Base-by-base conservation (phyloP, 2,797 vertebrate genomes). In the Myotis planiceps region DNA sequence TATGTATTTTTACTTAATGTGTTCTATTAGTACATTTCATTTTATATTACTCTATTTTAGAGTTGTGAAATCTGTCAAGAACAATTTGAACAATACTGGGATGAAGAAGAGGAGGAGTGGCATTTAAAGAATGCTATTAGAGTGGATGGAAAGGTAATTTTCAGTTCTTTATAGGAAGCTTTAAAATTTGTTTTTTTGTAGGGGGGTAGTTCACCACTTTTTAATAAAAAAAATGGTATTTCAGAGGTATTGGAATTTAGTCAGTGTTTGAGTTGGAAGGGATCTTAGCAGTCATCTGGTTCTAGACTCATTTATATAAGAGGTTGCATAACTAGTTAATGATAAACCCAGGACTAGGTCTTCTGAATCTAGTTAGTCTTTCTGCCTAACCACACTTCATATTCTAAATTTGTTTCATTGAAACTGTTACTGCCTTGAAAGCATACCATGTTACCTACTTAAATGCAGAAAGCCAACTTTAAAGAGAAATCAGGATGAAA, bases 51-150 rank as follows among this genome's bases (percentile, higher is more conserved):
- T 97, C 75, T 97, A 37, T 80, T 96, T 98, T 95, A 99, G 99
- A 98, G 98, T 25, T 99, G 99, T 98, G 99, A 99, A 97, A 99
- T 99, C 97, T 99, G 99, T 94, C 99, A 99, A 98, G 99, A 99
- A 97, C 98, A 99, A 51, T 99, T 99, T 98, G 99, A 99, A 98
- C 99, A 99, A 75, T 99, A 99, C 94, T 99, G 99, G 99, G 99
- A 99, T 96, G 99, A 99, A 97, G 99, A 99, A 13, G 99, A 99
- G 96, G 99, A 99, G 90, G 99, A 99, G 95, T 99, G 99, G 99
- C 99, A 99, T 96, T 98, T 99, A 93, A 99, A 99, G 98, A 99
- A 99, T 92, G 99, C 99, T 27, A 98, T 99, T 97, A 97, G 99
- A 98, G 99, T 99, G 27, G 99, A 99, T 55, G 99, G 99, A 96